Percentiles rank a stretch among this genome's conserved stretches.
These are phyloP conservation scores for Hydrozoanthus tunicans DNA, from an alignment of 64 coral and sea anemone genomes.

Conservation along the genomic window DNA sequence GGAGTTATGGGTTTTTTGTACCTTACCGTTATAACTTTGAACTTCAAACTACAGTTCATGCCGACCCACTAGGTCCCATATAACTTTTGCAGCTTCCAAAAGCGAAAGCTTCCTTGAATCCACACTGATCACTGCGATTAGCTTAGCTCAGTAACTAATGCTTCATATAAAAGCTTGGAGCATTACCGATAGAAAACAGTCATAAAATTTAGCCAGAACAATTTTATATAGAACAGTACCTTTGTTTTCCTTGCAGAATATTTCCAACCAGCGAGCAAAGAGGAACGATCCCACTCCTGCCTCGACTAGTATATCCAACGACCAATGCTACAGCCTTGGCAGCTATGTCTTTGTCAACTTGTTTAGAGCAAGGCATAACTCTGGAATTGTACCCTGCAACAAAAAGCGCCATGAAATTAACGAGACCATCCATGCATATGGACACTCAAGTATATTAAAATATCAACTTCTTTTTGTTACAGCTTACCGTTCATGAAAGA, in stretches of 20 bases:
- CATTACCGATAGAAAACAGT: neutral
- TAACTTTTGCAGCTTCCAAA: no score
- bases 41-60: no score
- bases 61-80: no score
- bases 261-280: slow-evolving; percentile 9
- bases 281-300: neutral
- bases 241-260: slow-evolving; percentile 38
- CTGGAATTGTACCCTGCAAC: slow-evolving; percentile 22
- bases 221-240: neutral
- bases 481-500: slow-evolving; percentile 26
- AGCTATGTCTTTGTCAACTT: slow-evolving; percentile 35
- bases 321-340: slow-evolving; percentile 28
- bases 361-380: neutral
- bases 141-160: no score
- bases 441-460: neutral
- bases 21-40: no score
- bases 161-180: neutral
- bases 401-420: neutral
- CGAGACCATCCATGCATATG: neutral
- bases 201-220: neutral
- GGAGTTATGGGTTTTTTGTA: no score
- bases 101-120: no score
- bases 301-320: slow-evolving; percentile 9
- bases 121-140: no score
- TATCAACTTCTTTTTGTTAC: neutral